A percentile compares a stretch with the other conserved stretches of the same genome.
Conservation (phyloP, 2,888 invertebrate genomes). For the Lycia hirtaria region DNA sequence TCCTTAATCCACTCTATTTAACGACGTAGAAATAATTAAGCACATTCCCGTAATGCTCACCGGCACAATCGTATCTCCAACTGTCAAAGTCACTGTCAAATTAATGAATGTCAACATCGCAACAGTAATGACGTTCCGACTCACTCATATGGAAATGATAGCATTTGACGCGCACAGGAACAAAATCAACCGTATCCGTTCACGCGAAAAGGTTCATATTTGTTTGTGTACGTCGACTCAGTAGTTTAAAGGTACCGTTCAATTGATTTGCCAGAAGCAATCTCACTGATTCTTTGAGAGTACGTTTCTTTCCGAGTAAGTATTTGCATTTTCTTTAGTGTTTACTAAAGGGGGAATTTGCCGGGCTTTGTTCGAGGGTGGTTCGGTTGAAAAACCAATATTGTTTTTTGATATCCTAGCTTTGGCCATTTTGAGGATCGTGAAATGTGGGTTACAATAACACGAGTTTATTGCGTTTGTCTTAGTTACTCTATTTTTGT, state of each 20-base stretch:
- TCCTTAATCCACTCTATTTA: conserved; percentile 46
- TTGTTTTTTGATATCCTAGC: conserved; percentile 45
- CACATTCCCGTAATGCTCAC: conserved; percentile 55
- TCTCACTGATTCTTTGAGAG: conserved; percentile 66
- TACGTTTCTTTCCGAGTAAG: conserved; percentile 59
- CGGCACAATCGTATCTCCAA: conserved; percentile 66
- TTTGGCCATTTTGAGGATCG: conserved; percentile 23
- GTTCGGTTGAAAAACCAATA: conserved; percentile 54
- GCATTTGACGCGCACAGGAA: conserved; percentile 48
- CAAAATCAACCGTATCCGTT: conserved; percentile 29
- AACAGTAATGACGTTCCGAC: conserved; percentile 68
- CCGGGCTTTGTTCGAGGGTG: conserved; percentile 62
- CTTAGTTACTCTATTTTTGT: not conserved
- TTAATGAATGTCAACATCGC: conserved; percentile 67
- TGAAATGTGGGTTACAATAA: conserved; percentile 17
- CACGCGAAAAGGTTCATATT: conserved; percentile 18
- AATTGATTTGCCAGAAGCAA: conserved; percentile 71
- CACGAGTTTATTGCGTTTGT: conserved; percentile 1
- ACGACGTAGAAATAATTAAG: conserved; percentile 72
- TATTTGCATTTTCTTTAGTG: conserved; percentile 71
- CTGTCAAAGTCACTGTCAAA: conserved; percentile 73
- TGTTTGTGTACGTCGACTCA: conserved; percentile 16
- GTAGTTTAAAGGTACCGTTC: conserved; percentile 51
- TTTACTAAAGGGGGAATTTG: conserved; percentile 69
- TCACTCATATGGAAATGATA: conserved; percentile 74